Conservation (phyloP, 1,140 invertebrate species). For the Plodia interpunctella region DNA sequence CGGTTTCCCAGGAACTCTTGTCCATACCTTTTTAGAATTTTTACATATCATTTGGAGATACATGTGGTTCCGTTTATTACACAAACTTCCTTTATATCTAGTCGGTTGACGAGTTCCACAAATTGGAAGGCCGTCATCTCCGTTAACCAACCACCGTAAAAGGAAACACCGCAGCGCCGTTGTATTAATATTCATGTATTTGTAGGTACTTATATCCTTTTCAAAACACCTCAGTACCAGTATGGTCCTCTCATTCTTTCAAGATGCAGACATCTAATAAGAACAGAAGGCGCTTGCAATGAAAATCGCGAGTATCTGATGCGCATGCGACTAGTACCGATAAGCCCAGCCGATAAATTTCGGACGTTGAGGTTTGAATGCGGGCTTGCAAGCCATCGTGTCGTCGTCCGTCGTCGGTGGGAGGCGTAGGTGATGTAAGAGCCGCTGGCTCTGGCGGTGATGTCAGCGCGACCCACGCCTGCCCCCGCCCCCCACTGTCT, state of each 20-base stretch:
- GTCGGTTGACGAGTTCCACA: too few relatives aligned
- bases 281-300: not conserved
- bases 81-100: not conserved
- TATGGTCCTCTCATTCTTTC: not conserved
- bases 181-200: conserved; percentile 5
- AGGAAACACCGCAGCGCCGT: not conserved
- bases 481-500: conserved; percentile 26
- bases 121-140: conserved; percentile 8
- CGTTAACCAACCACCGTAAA: not conserved
- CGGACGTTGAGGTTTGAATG: conserved; percentile 9
- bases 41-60: too few relatives aligned
- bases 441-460: conserved; percentile 62
- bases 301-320: not conserved
- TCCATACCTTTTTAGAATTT: too few relatives aligned
- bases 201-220: not conserved
- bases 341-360: not conserved
- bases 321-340: conserved; percentile 4
- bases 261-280: conserved; percentile 8
- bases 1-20: too few relatives aligned
- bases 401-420: conserved; percentile 34
- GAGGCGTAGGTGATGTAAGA: conserved; percentile 66
- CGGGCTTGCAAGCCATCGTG: conserved; percentile 26
- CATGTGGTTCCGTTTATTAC: not conserved
- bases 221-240: not conserved
- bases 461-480: conserved; percentile 61